Conservation (phyloP, 2,797 vertebrate species). For the Microctenopoma stevenorrisi region DNA sequence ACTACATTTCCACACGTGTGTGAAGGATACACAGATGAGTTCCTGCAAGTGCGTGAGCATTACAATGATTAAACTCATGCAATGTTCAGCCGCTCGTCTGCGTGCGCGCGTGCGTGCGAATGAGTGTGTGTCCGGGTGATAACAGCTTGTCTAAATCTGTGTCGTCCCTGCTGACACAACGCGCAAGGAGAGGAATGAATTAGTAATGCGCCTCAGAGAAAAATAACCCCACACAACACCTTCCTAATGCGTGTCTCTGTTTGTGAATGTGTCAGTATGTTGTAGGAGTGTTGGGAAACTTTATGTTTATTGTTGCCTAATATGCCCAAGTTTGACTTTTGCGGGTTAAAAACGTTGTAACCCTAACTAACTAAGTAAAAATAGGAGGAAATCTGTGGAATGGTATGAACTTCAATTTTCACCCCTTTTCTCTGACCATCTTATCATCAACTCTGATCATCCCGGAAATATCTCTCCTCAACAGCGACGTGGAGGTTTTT, state of each 20-base stretch:
- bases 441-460: constrained; percentile 7
- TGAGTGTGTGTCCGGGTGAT: constrained; percentile 22
- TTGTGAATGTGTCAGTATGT: background rate
- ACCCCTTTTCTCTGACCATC: background rate
- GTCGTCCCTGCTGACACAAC: constrained; percentile 40
- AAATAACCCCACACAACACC: constrained; percentile 37
- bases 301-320: background rate
- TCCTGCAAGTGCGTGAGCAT: constrained; percentile 4
- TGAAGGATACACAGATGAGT: constrained; percentile 21
- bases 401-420: background rate
- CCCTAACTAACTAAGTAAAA: too few relatives aligned
- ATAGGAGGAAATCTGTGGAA: too few relatives aligned
- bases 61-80: constrained; percentile 14
- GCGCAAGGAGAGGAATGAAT: constrained; percentile 48
- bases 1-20: constrained; percentile 9
- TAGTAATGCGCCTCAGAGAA: constrained; percentile 40
- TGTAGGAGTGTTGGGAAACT: constrained; percentile 20
- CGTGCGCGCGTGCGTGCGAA: background rate
- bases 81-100: constrained; percentile 19
- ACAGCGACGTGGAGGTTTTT: constrained; percentile 21
- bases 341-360: too few relatives aligned
- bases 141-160: constrained; percentile 64
- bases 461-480: constrained; percentile 21
- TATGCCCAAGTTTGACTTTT: too few relatives aligned
- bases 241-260: constrained; percentile 1